These are phyloP conservation scores for Ectobius pallidus DNA, from an alignment of 2,888 invertebrate species.

Conservation along the genomic window DNA sequence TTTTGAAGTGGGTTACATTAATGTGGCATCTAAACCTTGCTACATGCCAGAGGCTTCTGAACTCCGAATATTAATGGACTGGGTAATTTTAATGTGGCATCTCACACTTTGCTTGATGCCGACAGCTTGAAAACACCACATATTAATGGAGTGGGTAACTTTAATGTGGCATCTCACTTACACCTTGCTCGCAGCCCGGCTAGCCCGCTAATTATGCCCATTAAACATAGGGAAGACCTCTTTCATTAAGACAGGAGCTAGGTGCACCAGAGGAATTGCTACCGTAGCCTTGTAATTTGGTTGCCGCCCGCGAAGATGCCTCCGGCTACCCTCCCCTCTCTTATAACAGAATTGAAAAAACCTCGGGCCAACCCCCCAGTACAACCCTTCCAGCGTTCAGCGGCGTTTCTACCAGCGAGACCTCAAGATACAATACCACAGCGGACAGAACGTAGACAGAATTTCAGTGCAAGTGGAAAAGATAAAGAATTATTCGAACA, in stretches of 20 bases:
- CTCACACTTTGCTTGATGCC: too few relatives aligned
- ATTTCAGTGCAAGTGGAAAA: too few relatives aligned
- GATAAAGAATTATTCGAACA: too few relatives aligned
- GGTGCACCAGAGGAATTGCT: constrained; percentile 30
- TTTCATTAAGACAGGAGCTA: constrained; percentile 38
- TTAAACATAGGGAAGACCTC: constrained; percentile 37
- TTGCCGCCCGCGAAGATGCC: constrained; percentile 26
- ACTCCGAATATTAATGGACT: too few relatives aligned
- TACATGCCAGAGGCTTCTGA: too few relatives aligned
- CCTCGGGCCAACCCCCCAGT: background rate
- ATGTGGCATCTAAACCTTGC: too few relatives aligned
- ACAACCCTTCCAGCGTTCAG: background rate
- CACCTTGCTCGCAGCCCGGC: background rate
- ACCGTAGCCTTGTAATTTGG: constrained; percentile 36
- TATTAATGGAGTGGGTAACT: background rate
- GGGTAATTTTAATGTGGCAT: too few relatives aligned
- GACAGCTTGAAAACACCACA: too few relatives aligned
- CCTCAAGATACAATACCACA: too few relatives aligned
- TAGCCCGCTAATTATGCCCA: constrained; percentile 36
- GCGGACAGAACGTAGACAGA: too few relatives aligned
- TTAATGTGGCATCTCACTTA: constrained; percentile 16
- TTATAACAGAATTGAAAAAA: background rate
- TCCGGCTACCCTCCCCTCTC: background rate
- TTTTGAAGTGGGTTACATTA: too few relatives aligned
- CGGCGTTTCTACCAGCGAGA: too few relatives aligned